phyloP scores from a whole-genome alignment of 1,140 invertebrate species.

The Ectropis grisescens region DNA sequence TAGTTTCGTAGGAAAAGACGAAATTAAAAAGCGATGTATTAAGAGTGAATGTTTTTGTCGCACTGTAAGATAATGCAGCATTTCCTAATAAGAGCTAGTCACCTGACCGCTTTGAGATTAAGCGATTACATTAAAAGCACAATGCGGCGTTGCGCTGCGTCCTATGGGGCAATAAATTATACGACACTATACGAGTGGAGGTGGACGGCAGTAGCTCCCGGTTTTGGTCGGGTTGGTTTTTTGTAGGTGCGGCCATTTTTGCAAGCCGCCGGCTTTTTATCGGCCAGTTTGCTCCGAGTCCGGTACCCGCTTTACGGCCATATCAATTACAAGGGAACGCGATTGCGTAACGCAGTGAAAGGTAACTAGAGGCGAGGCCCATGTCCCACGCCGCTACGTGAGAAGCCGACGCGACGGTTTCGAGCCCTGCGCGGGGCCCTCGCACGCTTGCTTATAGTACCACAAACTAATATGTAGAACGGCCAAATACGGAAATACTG shows the following conservation, averaged over 20 bases:
- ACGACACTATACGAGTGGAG: constrained; percentile 11
- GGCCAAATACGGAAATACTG: too few relatives aligned
- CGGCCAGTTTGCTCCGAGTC: constrained; percentile 18
- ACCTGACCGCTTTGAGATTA: constrained; percentile 19
- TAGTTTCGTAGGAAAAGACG: too few relatives aligned
- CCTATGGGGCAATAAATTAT: constrained; percentile 15
- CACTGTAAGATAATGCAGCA: too few relatives aligned
- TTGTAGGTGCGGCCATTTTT: constrained; percentile 31
- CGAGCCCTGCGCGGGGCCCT: background rate
- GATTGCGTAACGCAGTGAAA: constrained; percentile 35
- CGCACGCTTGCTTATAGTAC: too few relatives aligned
- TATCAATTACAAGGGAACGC: constrained; percentile 47
- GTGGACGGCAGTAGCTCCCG: constrained; percentile 3
- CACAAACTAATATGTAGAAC: too few relatives aligned
- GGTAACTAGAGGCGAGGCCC: constrained; percentile 11
- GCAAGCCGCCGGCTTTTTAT: constrained; percentile 26
- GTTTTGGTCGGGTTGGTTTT: constrained; percentile 35
- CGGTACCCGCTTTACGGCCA: constrained; percentile 8
- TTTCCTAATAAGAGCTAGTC: constrained; percentile 13
- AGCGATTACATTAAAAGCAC: constrained; percentile 16
- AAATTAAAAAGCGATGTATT: too few relatives aligned
- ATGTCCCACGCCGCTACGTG: constrained; percentile 16
- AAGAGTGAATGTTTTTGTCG: too few relatives aligned
- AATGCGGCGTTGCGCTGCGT: background rate
- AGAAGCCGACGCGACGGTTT: background rate